Percentiles rank a stretch among this genome's conserved stretches.
Evolutionary conservation across 2,888 invertebrate genomes (phyloP).

Genomic region (Oxycera nigricornis): DNA sequence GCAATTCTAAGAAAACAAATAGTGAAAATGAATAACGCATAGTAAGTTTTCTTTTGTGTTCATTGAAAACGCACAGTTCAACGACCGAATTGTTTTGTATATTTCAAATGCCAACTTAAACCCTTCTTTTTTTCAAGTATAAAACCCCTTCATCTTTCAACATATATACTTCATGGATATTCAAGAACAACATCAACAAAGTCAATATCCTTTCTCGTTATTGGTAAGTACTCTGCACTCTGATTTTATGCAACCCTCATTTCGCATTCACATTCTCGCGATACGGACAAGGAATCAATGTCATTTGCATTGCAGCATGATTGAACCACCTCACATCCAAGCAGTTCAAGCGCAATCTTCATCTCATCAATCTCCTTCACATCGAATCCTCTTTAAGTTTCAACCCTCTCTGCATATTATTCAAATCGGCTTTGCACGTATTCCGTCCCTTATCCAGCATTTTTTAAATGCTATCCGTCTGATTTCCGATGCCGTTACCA

Average conservation of each 20-base stretch:
- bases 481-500: background rate
- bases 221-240: background rate
- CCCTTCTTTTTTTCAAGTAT: no score
- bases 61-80: no score
- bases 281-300: background rate
- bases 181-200: no score
- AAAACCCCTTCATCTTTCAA: no score
- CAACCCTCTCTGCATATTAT: background rate
- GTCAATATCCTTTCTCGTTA: no score
- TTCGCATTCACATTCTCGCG: background rate
- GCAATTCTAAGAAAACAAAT: no score
- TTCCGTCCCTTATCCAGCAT: background rate
- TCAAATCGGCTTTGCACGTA: background rate
- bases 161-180: no score
- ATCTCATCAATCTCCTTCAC: background rate
- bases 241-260: background rate
- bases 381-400: background rate
- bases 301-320: constrained; percentile 2
- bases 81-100: no score
- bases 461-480: background rate
- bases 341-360: background rate
- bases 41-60: no score
- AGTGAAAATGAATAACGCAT: no score
- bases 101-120: no score
- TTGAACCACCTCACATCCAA: background rate